Evolutionary conservation across 2,797 vertebrate genomes (phyloP).

Genomic region (Sebastiscus albofasciatus): DNA sequence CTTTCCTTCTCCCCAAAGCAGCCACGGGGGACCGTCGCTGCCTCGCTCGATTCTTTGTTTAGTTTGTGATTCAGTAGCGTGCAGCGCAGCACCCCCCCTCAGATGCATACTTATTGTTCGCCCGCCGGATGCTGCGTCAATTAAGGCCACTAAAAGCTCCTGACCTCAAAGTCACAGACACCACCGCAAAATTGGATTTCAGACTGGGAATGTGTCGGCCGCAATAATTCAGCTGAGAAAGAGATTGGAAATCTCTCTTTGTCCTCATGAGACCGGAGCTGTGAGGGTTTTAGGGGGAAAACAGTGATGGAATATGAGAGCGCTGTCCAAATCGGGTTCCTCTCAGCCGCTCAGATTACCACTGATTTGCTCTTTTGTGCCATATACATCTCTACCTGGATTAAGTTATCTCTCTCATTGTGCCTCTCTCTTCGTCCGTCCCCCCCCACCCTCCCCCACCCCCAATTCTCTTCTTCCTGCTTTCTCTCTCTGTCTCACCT

Average conservation of each 20-base stretch:
- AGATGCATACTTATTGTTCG: conserved; percentile 53
- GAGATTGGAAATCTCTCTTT: conserved; percentile 33
- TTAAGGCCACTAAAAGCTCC: conserved; percentile 60
- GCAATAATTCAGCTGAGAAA: conserved; percentile 38
- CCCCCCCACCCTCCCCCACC: no score
- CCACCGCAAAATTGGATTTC: conserved; percentile 58
- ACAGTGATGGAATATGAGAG: conserved; percentile 48
- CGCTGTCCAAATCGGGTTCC: conserved; percentile 41
- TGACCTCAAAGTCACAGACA: conserved; percentile 60
- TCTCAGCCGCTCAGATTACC: conserved; percentile 60
- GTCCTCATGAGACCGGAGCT: conserved; percentile 23
- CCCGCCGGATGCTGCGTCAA: conserved; percentile 46
- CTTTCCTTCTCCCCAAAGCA: conserved; percentile 49
- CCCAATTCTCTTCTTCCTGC: conserved; percentile 11
- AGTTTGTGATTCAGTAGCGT: conserved; percentile 57
- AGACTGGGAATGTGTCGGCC: conserved; percentile 34
- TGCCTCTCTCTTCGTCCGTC: conserved; percentile 8
- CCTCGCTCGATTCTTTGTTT: conserved; percentile 59
- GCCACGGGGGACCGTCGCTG: conserved; percentile 59
- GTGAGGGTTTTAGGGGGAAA: conserved; percentile 29
- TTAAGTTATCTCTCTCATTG: conserved; percentile 47
- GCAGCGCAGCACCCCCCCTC: conserved; percentile 21
- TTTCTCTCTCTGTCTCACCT: conserved; percentile 37
- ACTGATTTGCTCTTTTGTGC: conserved; percentile 50
- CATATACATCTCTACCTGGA: conserved; percentile 41